Base-by-base conservation (phyloP, 1,140 invertebrate genomes). In the Ptiloglossa arizonensis region DNA sequence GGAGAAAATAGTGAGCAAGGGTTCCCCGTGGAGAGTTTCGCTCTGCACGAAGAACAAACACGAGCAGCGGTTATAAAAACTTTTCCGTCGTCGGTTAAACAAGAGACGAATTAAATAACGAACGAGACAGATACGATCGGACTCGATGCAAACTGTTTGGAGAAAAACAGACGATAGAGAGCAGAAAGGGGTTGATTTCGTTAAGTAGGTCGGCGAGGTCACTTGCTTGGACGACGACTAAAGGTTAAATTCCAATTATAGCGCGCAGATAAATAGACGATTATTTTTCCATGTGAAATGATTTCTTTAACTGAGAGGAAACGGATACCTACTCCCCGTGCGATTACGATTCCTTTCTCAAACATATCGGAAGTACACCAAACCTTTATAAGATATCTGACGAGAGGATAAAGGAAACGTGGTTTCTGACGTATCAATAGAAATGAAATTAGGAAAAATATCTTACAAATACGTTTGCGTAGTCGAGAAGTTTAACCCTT, bases 231-330 rank as follows among this genome's bases (percentile, higher is more conserved):
- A 74, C 62, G 44, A 70, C 70, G 72, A 60, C 72, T 77, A 87
- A 89, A 90, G 88, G 87, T 89, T 88, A 87, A 82, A 87, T 71
- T 88, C 85, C 88, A 90, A 89, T 90, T 89, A 88, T 89, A 89
- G 82, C 81, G 35, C 46, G 52, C 35, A 52, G 57, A 86, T 73
- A 79, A 82, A 82, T 77, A 76, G 76, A 35, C 46, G 22, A 62
- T 71, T 78, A 63, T 79, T 38, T 15, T 68, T 24, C 24, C 35
- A 22, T 62, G 62, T 50, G 69, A 79, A 73, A 67, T 41, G 57
- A 60, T 62, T 22, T 63, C 63, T 69, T 9, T 57, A 22, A 50
- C 32, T n/a, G 38, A 1, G 6, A 19, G 50, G 11, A 27, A 54
- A 54, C 50, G 48, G 48, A 50, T n/a, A 2, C 9, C 35, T 8